These are phyloP conservation scores for Platerodrilus igneus DNA, from an alignment of 2,888 invertebrate genomes.

Conservation along the genomic window DNA sequence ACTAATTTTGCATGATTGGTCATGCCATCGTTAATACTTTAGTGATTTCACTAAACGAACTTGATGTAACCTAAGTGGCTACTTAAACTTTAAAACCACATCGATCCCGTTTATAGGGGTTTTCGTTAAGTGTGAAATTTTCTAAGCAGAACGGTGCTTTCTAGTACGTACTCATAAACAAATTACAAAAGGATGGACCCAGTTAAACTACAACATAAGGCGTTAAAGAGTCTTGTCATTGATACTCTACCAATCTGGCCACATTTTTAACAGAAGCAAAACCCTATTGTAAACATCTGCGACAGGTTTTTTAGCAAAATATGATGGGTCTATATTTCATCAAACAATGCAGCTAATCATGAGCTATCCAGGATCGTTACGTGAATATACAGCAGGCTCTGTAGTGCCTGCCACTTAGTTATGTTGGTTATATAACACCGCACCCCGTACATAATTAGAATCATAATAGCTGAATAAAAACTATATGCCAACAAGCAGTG, in stretches of 20 bases:
- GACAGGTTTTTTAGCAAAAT: conserved; percentile 43
- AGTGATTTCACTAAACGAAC: no score
- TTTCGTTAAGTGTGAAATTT: no score
- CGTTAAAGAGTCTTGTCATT: conserved; percentile 26
- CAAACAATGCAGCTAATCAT: conserved; percentile 36
- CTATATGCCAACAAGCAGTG: conserved; percentile 44
- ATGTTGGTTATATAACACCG: conserved; percentile 46
- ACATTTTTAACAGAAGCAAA: conserved; percentile 39
- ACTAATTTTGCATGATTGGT: conserved; percentile 13
- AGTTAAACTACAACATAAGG: conserved; percentile 23
- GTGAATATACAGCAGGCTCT: conserved; percentile 28
- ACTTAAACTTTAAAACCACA: no score
- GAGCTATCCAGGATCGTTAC: conserved; percentile 37
- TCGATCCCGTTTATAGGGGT: no score
- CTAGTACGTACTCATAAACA: no score
- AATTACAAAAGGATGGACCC: conserved; percentile 2
- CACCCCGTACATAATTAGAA: conserved; percentile 48
- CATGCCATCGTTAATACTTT: no score
- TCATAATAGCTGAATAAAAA: conserved; percentile 49
- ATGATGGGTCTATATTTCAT: conserved; percentile 44
- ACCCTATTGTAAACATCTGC: conserved; percentile 44
- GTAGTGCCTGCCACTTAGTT: conserved; percentile 47
- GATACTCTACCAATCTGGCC: conserved; percentile 43
- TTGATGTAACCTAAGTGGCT: no score
- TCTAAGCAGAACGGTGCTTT: no score